Conservation (phyloP, 2,113 vertebrate species). For the Trachemys scripta region DNA sequence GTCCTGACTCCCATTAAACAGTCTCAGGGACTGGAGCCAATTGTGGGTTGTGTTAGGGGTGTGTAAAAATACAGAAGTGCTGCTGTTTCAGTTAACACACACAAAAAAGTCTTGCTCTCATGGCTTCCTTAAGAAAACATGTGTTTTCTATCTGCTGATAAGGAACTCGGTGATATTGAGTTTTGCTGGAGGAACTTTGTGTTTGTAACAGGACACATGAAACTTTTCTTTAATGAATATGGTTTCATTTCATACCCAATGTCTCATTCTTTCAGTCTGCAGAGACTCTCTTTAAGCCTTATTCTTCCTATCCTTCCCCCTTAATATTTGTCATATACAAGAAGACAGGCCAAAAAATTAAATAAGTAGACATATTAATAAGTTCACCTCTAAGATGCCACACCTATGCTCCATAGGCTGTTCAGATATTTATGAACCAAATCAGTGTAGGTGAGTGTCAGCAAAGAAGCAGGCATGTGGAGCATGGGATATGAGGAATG, state of each 20-base stretch:
- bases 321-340: slow-evolving; percentile 18
- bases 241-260: slow-evolving; percentile 34
- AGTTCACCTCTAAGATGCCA: not conserved
- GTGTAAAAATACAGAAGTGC: slow-evolving; percentile 41
- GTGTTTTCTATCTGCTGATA: slow-evolving; percentile 72
- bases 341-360: slow-evolving; percentile 3
- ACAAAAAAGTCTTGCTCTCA: not conserved
- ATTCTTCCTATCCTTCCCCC: slow-evolving; percentile 23
- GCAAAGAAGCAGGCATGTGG: not conserved
- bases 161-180: slow-evolving; percentile 43
- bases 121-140: slow-evolving; percentile 54
- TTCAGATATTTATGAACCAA: not conserved
- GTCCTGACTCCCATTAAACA: not conserved
- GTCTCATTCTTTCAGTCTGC: slow-evolving; percentile 34
- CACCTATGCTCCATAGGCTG: not conserved
- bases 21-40: not conserved
- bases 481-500: fast-evolving
- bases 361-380: not conserved
- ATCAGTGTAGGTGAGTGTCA: not conserved
- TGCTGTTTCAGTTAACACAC: slow-evolving; percentile 42
- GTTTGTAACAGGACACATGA: slow-evolving; percentile 47
- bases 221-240: slow-evolving; percentile 11
- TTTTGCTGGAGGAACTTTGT: slow-evolving; percentile 39
- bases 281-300: not conserved
- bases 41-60: slow-evolving; percentile 14